Evolutionary conservation across 2,888 invertebrate genomes (phyloP).

Genomic region (Oeneis ivallda): DNA sequence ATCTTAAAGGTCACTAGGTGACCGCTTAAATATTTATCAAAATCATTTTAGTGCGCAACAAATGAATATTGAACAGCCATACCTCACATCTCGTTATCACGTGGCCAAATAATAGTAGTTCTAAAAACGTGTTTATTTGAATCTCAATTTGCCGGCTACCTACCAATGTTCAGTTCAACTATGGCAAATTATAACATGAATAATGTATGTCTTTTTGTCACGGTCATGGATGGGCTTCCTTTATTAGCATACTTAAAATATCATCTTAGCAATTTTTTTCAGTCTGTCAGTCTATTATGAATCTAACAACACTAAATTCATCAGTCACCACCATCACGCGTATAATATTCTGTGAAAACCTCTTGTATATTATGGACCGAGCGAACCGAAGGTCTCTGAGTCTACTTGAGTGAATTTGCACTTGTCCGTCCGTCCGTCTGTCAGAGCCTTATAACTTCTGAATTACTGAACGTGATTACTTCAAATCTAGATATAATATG

Average conservation of each 20-base stretch:
- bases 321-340: background rate
- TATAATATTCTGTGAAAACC: background rate
- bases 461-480: too few species aligned
- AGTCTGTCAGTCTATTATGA: background rate
- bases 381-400: too few species aligned
- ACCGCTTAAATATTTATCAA: background rate
- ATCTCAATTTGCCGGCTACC: background rate
- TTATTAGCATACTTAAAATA: slow-evolving; percentile 5
- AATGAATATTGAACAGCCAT: background rate
- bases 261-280: slow-evolving; percentile 8
- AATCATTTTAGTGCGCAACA: background rate
- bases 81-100: background rate
- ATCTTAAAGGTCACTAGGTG: background rate
- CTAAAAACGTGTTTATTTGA: background rate
- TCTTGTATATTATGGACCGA: background rate
- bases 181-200: slow-evolving; percentile 11
- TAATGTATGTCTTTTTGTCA: slow-evolving; percentile 17
- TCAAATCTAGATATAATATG: too few species aligned
- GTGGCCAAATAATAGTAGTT: background rate
- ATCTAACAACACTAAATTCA: background rate
- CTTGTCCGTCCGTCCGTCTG: too few species aligned
- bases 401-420: too few species aligned
- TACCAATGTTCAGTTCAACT: background rate
- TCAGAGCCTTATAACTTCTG: too few species aligned
- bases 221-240: slow-evolving; percentile 11